These are phyloP conservation scores for Abscondita cerata DNA, from an alignment of 2,888 invertebrate species.

Conservation along the genomic window DNA sequence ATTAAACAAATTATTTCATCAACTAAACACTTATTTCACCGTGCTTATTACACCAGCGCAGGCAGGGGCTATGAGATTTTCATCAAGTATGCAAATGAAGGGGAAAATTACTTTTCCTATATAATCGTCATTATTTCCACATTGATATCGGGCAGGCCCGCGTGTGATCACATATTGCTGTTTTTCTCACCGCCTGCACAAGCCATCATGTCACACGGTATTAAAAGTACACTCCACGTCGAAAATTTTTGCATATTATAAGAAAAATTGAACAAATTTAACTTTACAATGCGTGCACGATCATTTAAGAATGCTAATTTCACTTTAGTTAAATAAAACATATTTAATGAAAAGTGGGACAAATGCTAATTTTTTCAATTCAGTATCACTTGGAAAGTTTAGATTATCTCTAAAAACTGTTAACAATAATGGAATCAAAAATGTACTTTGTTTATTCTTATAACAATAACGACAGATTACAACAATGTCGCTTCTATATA, in stretches of 20 bases:
- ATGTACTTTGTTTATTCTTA: too few species aligned
- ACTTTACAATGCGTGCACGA: too few species aligned
- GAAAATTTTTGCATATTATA: slow-evolving; percentile 6
- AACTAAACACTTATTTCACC: slow-evolving; percentile 30
- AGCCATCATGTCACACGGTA: slow-evolving; percentile 36
- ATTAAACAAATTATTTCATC: slow-evolving; percentile 29
- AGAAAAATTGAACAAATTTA: slow-evolving; percentile 4
- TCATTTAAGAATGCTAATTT: too few species aligned
- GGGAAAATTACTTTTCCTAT: slow-evolving; percentile 62
- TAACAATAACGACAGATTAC: too few species aligned
- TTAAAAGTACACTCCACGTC: slow-evolving; percentile 34
- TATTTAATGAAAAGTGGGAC: too few species aligned
- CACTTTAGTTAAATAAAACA: too few species aligned
- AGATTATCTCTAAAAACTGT: too few species aligned
- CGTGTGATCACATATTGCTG: slow-evolving; percentile 57
- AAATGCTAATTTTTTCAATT: too few species aligned
- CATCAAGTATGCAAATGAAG: slow-evolving; percentile 62
- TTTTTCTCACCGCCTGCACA: slow-evolving; percentile 50
- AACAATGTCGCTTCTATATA: too few species aligned
- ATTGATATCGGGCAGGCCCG: slow-evolving; percentile 57
- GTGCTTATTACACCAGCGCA: slow-evolving; percentile 32
- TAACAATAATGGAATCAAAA: too few species aligned
- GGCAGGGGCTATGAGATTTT: slow-evolving; percentile 57
- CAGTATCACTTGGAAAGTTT: too few species aligned
- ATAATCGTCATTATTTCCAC: slow-evolving; percentile 62